phyloP scores from a whole-genome alignment of 2,113 vertebrate genomes.

The Mobula hypostoma region DNA sequence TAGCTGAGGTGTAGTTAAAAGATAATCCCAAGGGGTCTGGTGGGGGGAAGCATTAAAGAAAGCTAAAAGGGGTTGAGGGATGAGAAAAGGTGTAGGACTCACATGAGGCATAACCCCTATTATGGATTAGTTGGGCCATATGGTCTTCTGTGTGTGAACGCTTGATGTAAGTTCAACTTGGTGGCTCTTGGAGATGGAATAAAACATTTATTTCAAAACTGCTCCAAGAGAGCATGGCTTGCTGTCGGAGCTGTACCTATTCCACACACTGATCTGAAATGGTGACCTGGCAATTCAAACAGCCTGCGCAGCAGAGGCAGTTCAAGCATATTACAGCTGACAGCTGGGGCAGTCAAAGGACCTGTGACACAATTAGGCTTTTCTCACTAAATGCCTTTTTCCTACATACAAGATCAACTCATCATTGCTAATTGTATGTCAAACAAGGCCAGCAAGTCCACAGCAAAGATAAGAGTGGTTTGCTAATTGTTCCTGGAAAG shows the following conservation, averaged over 20 bases:
- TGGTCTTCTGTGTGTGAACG: background rate
- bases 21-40: background rate
- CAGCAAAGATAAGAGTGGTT: background rate
- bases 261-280: background rate
- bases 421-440: background rate
- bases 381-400: background rate
- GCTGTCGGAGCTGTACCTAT: background rate
- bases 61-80: background rate
- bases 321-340: conserved; percentile 1
- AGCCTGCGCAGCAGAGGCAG: background rate
- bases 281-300: background rate
- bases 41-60: background rate
- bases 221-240: background rate
- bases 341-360: background rate
- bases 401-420: background rate
- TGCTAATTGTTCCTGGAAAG: background rate
- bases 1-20: background rate
- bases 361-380: background rate
- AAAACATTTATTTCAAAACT: background rate
- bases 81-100: background rate
- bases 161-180: background rate
- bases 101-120: background rate
- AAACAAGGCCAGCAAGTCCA: background rate
- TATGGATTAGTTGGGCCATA: too few species aligned
- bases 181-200: background rate